Evolutionary conservation across 2,797 vertebrate species (phyloP), one percentile per base, ranked within the genome.

Genomic region (Manis pentadactyla): DNA sequence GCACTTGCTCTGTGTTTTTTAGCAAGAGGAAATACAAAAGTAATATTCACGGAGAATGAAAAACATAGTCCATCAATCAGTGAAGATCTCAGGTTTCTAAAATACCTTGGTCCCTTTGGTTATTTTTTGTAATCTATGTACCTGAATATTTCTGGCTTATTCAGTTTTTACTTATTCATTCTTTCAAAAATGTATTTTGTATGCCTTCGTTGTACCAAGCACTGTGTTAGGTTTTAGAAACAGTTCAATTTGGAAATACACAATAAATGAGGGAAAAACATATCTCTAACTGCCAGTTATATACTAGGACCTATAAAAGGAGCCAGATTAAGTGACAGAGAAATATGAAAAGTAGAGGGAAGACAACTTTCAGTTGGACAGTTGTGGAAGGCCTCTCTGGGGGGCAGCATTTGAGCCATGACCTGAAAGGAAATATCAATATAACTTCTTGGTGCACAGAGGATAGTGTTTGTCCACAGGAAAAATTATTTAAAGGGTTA

Each of bases 11-110:
- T 14, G 10, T 57, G 37, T 39, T 14, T n/a, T 46, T 82, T 79
- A 68, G 39, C 71, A 84, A 73, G 75, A 94, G 39, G n/a, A 89
- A 75, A 93, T 42, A 34, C 31, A 77, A 59, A 95, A 86, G 39
- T 93, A 39, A 81, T 88, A 77, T 63, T 93, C 42, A 59, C 1
- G 0, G 46, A 91, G 29, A 69, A 55, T 37, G 21, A 86, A 51
- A 74, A 95, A 34, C 46, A n/a, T 29, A 55, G 68, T 57, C 46
- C 9, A 59, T 89, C 49, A 46, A 8, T 81, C 64, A 51, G 21
- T 49, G 77, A 69, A 74, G 61, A 14, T 31, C 37, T 82, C 68
- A 19, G 7, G 37, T n/a, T 93, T 87, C 87, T 34, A 31, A 23
- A 71, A 71, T 14, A 55, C 59, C 17, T 34, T 51, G 51, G 19